Evolutionary conservation across 1,140 invertebrate genomes (phyloP), one percentile per base, ranked within the genome.

Genomic region (Drosophila navojoa): DNA sequence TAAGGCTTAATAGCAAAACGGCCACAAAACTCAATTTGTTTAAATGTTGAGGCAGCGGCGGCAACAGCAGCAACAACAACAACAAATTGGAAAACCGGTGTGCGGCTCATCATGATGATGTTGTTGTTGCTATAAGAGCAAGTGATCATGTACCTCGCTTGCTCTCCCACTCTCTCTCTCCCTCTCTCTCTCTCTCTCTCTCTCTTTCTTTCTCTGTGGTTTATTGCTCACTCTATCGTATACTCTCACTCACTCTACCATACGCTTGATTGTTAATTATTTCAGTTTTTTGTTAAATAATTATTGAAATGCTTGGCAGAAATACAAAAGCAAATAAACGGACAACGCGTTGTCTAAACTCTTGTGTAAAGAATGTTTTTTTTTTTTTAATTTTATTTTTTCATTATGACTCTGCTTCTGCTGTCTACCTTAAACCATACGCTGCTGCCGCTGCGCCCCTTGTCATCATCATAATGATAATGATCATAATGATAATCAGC

Each of bases 211-310:
- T n/a, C 52, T 32, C 16, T 22, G 9, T 32, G 4, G 19, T 1
- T 2, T 45, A 15, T 32, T 32, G 16, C 16, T 9, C 27, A 55
- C 40, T 47, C 45, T 15, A 27, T 59, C 47, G 22, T 40, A 9
- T 45, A 13, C 40, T 32, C 27, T 9, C 59, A 13, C 40, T 32
- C 27, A 11, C n/a, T n/a, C n/a, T 11, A 49, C 70, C 66, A 63
- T 55, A 74, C 77, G 76, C 74, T 73, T 71, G 71, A 59, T 87
- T 87, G 82, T 84, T 87, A 89, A 89, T 89, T 87, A 89, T 89
- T 89, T 89, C 66, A 77, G 76, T 45, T 82, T 89, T 79, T 86
- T 87, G 84, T 79, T 89, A 77, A 79, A 87, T 84, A 75, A 76
- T 76, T 72, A 89, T 87, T 89, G 61, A 87, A 87, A 89, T 84